Conservation (phyloP, 2,888 invertebrate species). For the Brachylomia viminalis region DNA sequence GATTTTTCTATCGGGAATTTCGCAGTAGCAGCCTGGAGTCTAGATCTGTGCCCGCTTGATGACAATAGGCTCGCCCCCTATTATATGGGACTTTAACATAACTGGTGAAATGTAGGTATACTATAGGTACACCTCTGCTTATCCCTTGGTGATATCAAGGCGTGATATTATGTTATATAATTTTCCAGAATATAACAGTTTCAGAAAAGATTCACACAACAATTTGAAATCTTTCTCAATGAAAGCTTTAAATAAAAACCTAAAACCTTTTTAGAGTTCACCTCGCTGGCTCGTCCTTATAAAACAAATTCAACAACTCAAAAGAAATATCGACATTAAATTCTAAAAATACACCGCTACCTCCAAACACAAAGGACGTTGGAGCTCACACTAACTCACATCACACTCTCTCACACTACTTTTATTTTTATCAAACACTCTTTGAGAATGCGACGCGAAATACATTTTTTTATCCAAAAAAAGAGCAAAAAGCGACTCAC, state of each 20-base stretch:
- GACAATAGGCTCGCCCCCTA: no score
- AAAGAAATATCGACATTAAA: conserved; percentile 31
- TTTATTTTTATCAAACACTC: conserved; percentile 56
- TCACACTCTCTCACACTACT: neutral
- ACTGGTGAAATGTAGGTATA: no score
- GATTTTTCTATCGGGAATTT: no score
- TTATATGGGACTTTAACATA: no score
- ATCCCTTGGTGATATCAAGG: neutral
- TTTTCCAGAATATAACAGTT: neutral
- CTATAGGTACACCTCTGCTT: no score
- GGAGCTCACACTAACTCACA: conserved; percentile 4
- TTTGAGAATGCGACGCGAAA: conserved; percentile 54
- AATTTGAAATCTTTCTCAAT: neutral
- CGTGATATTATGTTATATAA: neutral
- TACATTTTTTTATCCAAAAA: conserved; percentile 32
- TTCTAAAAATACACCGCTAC: conserved; percentile 44
- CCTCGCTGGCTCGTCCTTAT: neutral
- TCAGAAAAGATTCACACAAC: neutral
- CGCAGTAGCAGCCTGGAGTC: no score
- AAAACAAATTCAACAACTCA: conserved; percentile 7
- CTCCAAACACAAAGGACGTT: conserved; percentile 39
- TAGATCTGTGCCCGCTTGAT: no score
- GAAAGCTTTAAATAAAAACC: conserved; percentile 1
- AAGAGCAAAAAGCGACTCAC: conserved; percentile 24
- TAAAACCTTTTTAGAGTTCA: neutral